Evolutionary conservation across 1,140 invertebrate genomes (phyloP), one percentile per base, ranked within the genome.

Genomic region (Drosophila mojavensis): DNA sequence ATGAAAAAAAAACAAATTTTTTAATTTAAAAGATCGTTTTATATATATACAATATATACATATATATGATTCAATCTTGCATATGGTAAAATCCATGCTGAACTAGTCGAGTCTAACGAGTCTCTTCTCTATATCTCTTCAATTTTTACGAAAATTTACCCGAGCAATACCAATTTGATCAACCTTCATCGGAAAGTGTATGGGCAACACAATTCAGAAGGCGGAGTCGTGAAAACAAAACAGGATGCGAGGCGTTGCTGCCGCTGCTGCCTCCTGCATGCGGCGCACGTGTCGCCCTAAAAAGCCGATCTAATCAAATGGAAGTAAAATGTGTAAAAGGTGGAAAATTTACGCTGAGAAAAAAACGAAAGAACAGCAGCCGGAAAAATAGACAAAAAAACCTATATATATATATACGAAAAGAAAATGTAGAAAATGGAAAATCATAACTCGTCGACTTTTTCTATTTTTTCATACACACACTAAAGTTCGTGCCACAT

Each of bases 251-350:
- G 74, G 56, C 62, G 59, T 63, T 65, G 69, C 55, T 67, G 63
- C 28, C 65, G 55, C 51, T 58, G 26, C 48, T 39, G 64, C 58
- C 51, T 59, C 45, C 48, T 17, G 53, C 51, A 60, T 28, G 65
- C 15, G 61, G 26, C 63, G 78, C 75, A 90, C 85, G 84, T 89
- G 81, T 90, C 75, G 60, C 73, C 69, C 76, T 79, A 77, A 82
- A 88, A 86, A 88, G 76, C 75, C 78, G 84, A 89, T 90, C 78
- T 89, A 90, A 89, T 89, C 81, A 90, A 89, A 84, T 84, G 84
- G 85, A 89, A 89, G 78, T 90, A 90, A 84, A 89, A 90, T 89
- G 84, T 85, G 85, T 90, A 84, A 90, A 90, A 89, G 78, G 84
- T 89, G 84, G 78, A 89, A 89, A 89, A 89, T 89, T 84, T 78